Percentiles rank a stretch among this genome's conserved stretches.
Conservation (phyloP, 2,113 vertebrate genomes). For the Cinclus mexicanus region DNA sequence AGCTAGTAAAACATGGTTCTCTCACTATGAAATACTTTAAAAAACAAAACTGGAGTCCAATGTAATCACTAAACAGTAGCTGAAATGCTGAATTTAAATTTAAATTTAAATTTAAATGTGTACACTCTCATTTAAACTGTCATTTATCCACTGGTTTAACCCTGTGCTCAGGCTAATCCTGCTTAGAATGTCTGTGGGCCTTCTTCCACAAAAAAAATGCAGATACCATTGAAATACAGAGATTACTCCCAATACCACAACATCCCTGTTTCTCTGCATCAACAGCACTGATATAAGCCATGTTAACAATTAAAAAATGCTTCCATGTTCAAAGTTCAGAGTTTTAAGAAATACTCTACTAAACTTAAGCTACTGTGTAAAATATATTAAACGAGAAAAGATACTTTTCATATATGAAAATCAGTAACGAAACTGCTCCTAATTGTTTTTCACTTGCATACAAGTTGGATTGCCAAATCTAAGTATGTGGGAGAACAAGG, state of each 20-base stretch:
- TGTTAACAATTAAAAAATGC: background rate
- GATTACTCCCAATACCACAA: background rate
- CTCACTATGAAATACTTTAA: background rate
- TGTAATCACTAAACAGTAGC: background rate
- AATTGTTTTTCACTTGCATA: background rate
- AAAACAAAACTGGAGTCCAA: background rate
- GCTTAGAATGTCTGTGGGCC: background rate
- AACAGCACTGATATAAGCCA: background rate
- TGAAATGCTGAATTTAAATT: background rate
- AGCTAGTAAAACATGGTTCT: background rate
- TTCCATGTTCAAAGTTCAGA: background rate
- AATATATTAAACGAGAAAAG: background rate
- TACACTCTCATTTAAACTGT: background rate
- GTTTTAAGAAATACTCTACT: background rate
- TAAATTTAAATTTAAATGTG: background rate
- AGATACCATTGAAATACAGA: background rate
- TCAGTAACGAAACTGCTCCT: background rate
- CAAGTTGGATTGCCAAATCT: background rate
- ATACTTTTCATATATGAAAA: background rate
- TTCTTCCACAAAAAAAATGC: background rate
- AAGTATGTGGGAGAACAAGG: background rate
- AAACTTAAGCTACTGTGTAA: background rate
- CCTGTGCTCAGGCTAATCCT: background rate
- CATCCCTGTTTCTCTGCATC: background rate
- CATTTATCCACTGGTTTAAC: background rate